Evolutionary conservation across 2,113 vertebrate genomes (phyloP), one percentile per base, ranked within the genome.

Genomic region (Malurus alboscapulatus): DNA sequence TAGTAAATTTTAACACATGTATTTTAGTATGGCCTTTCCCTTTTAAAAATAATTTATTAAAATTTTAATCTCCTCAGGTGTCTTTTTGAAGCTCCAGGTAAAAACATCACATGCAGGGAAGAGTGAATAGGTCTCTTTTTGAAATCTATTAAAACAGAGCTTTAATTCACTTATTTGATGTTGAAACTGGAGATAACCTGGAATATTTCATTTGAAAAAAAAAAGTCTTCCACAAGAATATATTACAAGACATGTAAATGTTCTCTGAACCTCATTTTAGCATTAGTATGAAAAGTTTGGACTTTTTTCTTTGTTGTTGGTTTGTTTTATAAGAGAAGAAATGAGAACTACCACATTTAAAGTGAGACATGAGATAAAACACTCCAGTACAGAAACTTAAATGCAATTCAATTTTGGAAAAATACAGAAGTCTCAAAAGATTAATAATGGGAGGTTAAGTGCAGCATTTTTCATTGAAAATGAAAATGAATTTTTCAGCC

Each of bases 361-460:
- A 48, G 47, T 22, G 47, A 48, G 18, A 93, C 42, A 26, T 66
- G 45, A 92, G 34, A 66, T 91, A 92, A 90, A 91, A 92, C 38
- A 44, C 47, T 78, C 26, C 18, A 54, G 34, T 79, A 36, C 12
- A 89, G 47, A 80, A 86, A 94, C 80, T 86, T 47, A 93, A 66
- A 92, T 30, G n/a, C 17, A 72, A 26, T 85, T 96, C 50, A 50
- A 42, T 82, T 92, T 83, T 78, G 58, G 30, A 95, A 93, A 91
- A 76, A 88, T 38, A 66, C 2, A 77, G 30, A 90, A 62, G n/a
- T 55, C 29, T 81, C 51, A 32, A 55, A 94, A 91, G 44, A 93
- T 84, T 96, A 93, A 92, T 67, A 90, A 95, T 34, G 15, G 27
- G 44, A 77, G 84, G 29, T 77, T 82, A 95, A 93, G 59, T 44